Evolutionary conservation across 2,888 invertebrate genomes (phyloP).

Genomic region (Pristionchus exspectatus): DNA sequence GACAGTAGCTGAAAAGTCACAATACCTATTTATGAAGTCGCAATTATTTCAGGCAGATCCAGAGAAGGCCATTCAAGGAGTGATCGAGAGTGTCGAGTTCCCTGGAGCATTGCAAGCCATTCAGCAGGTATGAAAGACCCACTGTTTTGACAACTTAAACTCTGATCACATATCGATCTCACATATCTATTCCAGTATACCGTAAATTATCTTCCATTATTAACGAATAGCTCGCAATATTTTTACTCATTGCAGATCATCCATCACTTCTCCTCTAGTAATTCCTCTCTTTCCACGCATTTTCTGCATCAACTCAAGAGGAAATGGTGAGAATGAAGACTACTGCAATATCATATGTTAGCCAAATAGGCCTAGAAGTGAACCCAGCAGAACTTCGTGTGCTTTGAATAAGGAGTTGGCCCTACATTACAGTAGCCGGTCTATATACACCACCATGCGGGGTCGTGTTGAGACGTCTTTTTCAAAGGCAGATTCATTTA

Average conservation of each 20-base stretch:
- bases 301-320: conserved; percentile 45
- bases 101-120: conserved; percentile 37
- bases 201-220: no score
- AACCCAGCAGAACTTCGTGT: no score
- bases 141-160: not conserved
- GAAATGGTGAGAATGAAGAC: conserved; percentile 23
- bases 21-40: not conserved
- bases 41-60: not conserved
- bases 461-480: not conserved
- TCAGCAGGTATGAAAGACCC: not conserved
- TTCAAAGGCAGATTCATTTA: not conserved
- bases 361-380: no score
- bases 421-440: no score
- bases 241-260: not conserved
- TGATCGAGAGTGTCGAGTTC: not conserved
- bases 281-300: conserved; percentile 11
- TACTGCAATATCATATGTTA: no score
- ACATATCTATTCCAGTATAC: no score
- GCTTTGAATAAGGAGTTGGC: no score
- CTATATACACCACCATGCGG: no score
- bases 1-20: no score
- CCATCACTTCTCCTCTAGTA: conserved; percentile 36
- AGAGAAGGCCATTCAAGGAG: conserved; percentile 15
- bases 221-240: no score
- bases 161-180: no score